Percentiles rank a stretch among this genome's conserved stretches.
These are phyloP conservation scores for Amyelois transitella DNA, from an alignment of 1,140 invertebrate species.

Conservation along the genomic window DNA sequence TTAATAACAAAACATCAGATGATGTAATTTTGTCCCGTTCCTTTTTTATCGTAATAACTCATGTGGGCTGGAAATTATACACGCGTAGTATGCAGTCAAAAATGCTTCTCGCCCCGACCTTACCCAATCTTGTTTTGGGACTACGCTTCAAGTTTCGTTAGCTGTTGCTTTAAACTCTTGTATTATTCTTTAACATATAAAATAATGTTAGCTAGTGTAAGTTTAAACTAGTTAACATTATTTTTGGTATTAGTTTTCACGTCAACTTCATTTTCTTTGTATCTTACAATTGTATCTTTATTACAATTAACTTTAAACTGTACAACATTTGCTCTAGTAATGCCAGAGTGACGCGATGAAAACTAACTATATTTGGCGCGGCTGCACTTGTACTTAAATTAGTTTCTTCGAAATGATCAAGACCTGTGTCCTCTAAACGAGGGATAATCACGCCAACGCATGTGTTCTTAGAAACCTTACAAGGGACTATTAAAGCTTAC, in stretches of 20 bases:
- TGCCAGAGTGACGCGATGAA: too few relatives aligned
- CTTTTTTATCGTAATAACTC: slow-evolving; percentile 13
- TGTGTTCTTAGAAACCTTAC: slow-evolving; percentile 43
- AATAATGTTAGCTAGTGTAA: too few relatives aligned
- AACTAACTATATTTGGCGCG: too few relatives aligned
- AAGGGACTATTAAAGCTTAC: slow-evolving; percentile 18
- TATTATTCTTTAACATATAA: background rate
- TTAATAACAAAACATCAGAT: slow-evolving; percentile 5
- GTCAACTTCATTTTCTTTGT: too few relatives aligned
- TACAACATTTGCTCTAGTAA: too few relatives aligned
- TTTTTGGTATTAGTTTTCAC: too few relatives aligned
- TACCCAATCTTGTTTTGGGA: slow-evolving; percentile 10
- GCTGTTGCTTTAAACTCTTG: background rate
- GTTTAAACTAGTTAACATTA: too few relatives aligned
- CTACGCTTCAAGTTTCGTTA: background rate
- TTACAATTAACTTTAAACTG: too few relatives aligned
- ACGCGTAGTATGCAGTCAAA: background rate
- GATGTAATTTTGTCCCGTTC: background rate
- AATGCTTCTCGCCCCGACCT: slow-evolving; percentile 8
- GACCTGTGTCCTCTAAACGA: slow-evolving; percentile 28
- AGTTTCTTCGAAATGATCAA: slow-evolving; percentile 23
- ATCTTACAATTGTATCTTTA: too few relatives aligned
- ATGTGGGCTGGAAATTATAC: slow-evolving; percentile 12
- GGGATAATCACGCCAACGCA: slow-evolving; percentile 30
- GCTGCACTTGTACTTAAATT: slow-evolving; percentile 17